A percentile compares a stretch with the other conserved stretches of the same genome.
Evolutionary conservation across 1,140 invertebrate genomes (phyloP).

Genomic region (Hyposmocoma kahamanoa): DNA sequence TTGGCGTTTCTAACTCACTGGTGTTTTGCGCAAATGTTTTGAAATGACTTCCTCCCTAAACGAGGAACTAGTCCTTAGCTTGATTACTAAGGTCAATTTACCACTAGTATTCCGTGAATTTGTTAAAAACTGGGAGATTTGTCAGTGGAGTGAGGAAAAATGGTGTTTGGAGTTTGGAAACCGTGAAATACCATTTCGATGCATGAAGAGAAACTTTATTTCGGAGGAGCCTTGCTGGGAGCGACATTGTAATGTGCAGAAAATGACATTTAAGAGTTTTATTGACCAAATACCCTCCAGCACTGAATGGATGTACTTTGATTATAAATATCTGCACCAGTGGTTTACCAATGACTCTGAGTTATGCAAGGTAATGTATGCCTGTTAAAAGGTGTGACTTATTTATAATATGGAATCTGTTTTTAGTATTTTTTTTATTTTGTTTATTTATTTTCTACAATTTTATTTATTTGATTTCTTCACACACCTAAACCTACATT

Average conservation of each 20-base stretch:
- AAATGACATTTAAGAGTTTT: slow-evolving; percentile 79
- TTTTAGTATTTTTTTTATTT: too few relatives aligned
- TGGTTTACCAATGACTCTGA: slow-evolving; percentile 78
- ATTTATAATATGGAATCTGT: too few relatives aligned
- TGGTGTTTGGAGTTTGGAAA: slow-evolving; percentile 69
- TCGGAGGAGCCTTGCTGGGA: slow-evolving; percentile 85
- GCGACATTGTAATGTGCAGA: slow-evolving; percentile 73
- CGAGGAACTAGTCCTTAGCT: slow-evolving; percentile 38
- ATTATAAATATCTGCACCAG: slow-evolving; percentile 88
- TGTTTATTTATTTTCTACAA: too few relatives aligned
- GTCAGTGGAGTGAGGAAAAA: slow-evolving; percentile 60
- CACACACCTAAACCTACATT: too few relatives aligned
- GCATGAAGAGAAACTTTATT: slow-evolving; percentile 45
- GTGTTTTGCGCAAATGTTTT: too few relatives aligned
- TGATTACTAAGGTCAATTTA: slow-evolving; percentile 30
- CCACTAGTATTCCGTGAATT: slow-evolving; percentile 47
- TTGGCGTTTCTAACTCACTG: too few relatives aligned
- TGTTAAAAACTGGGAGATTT: slow-evolving; percentile 49
- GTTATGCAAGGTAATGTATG: slow-evolving; percentile 73
- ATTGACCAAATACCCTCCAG: slow-evolving; percentile 53
- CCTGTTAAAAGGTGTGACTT: neutral
- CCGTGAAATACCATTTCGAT: slow-evolving; percentile 62
- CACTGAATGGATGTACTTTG: slow-evolving; percentile 84
- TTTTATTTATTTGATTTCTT: too few relatives aligned
- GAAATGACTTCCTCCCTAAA: slow-evolving; percentile 27